Percentiles rank a stretch among this genome's conserved stretches.
Evolutionary conservation across 2,113 vertebrate species (phyloP).

Genomic region (Alexandromys fortis): DNA sequence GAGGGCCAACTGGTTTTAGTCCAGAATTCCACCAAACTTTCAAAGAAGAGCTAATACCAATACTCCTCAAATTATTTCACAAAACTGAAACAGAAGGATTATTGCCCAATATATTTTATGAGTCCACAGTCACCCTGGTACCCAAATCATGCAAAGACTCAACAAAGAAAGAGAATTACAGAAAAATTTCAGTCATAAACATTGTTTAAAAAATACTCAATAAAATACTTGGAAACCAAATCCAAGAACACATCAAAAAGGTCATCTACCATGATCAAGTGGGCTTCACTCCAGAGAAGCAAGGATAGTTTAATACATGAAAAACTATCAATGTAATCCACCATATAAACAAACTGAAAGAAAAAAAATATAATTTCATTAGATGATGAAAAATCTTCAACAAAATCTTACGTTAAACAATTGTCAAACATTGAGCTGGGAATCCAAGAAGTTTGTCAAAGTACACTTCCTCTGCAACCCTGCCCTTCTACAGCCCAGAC

Average conservation of each 20-base stretch:
- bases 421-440: neutral
- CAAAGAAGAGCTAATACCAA: neutral
- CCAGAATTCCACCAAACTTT: neutral
- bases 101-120: neutral
- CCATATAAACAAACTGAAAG: neutral
- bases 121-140: neutral
- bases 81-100: neutral
- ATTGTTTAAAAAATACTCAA: neutral
- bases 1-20: neutral
- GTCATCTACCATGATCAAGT: neutral
- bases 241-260: neutral
- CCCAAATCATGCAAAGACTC: neutral
- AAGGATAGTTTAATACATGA: neutral
- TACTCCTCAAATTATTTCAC: neutral
- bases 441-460: neutral
- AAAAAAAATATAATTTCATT: neutral
- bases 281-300: neutral
- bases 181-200: neutral
- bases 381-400: neutral
- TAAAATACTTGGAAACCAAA: neutral
- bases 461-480: neutral
- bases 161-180: neutral
- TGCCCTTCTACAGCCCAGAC: neutral
- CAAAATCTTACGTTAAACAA: neutral
- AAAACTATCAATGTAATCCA: neutral